phyloP scores from a whole-genome alignment of 2,113 vertebrate genomes.

The Ammodytes dubius region DNA sequence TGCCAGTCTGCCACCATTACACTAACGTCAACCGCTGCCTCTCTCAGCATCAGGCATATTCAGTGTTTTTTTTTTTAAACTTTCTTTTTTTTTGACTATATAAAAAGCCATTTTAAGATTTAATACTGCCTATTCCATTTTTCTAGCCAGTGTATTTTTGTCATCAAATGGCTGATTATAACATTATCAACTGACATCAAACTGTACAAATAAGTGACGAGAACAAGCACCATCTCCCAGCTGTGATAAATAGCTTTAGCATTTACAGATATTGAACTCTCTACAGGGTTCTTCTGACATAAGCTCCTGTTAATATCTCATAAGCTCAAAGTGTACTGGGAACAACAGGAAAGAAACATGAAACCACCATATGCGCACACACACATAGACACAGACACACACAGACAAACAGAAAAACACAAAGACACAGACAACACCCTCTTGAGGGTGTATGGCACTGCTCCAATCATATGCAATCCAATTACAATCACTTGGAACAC shows the following conservation, averaged over 20 bases:
- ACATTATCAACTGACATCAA: slow-evolving; percentile 17
- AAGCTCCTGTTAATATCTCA: slow-evolving; percentile 19
- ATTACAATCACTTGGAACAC: slow-evolving; percentile 71
- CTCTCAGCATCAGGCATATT: neutral
- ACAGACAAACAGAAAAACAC: neutral
- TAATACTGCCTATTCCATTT: too few species aligned
- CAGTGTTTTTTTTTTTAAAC: too few species aligned
- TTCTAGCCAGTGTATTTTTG: neutral
- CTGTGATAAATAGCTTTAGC: slow-evolving; percentile 23
- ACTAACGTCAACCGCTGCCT: neutral
- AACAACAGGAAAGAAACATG: neutral
- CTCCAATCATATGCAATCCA: slow-evolving; percentile 68
- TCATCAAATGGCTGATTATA: slow-evolving; percentile 1
- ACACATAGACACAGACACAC: neutral
- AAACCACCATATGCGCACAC: neutral
- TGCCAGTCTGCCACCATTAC: neutral
- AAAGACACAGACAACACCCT: neutral
- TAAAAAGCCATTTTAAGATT: too few species aligned
- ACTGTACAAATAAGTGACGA: neutral
- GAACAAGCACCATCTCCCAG: slow-evolving; percentile 4
- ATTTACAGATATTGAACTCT: slow-evolving; percentile 7
- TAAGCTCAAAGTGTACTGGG: slow-evolving; percentile 13
- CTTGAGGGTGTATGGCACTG: slow-evolving; percentile 34
- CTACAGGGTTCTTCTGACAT: slow-evolving; percentile 11
- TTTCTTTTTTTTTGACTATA: neutral